Conservation (phyloP, 2,888 invertebrate genomes). For the Rhaphigaster nebulosa region DNA sequence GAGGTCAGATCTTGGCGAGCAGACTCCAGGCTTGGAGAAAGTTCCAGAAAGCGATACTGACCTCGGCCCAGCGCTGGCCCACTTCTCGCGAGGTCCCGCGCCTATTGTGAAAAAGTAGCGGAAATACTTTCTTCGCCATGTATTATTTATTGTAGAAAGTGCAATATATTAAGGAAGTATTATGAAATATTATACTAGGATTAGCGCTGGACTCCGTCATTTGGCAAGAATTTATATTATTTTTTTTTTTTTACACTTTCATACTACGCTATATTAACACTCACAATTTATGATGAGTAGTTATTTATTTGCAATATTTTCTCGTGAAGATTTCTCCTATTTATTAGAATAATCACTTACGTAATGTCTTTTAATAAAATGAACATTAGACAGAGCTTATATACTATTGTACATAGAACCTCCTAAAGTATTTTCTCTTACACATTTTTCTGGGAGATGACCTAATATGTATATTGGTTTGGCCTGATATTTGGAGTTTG, state of each 20-base stretch:
- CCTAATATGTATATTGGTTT: too few relatives aligned
- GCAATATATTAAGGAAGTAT: neutral
- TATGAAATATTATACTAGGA: neutral
- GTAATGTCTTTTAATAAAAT: too few relatives aligned
- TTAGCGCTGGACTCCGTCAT: neutral
- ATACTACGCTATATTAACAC: neutral
- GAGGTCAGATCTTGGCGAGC: too few relatives aligned
- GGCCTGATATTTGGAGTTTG: too few relatives aligned
- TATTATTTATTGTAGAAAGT: slow-evolving; percentile 8
- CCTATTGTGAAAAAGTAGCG: neutral
- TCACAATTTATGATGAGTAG: neutral
- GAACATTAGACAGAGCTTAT: too few relatives aligned
- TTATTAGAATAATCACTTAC: too few relatives aligned
- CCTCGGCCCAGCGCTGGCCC: neutral
- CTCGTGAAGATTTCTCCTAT: too few relatives aligned
- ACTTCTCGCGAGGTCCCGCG: neutral
- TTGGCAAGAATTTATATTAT: neutral
- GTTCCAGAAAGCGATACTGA: slow-evolving; percentile 12
- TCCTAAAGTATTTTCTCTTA: too few relatives aligned
- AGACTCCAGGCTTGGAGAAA: neutral
- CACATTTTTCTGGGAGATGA: too few relatives aligned
- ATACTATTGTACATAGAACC: too few relatives aligned
- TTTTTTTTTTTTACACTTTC: neutral
- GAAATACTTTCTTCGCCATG: neutral
- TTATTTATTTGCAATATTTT: neutral